Base-by-base conservation (phyloP, 2,113 vertebrate species). In the Atherinomorus stipes region DNA sequence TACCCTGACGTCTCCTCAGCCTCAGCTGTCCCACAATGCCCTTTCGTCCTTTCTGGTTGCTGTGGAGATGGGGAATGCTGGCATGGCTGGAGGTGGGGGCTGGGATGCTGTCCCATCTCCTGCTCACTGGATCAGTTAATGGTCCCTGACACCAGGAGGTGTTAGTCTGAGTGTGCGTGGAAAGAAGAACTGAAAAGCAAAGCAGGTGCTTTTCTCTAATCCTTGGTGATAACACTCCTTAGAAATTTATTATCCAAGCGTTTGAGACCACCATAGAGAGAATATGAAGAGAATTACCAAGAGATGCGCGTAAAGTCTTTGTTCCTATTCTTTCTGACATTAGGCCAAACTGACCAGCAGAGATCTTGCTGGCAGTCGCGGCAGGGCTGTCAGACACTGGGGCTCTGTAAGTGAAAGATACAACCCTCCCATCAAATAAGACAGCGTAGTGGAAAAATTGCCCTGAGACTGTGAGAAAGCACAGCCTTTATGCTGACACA, bases 51-150 rank as follows among this genome's bases (percentile, higher is more conserved):
- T 28, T 19, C 13, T 15, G 51, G 81, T 88, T 89, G 71, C 79
- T 42, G 2, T 81, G 80, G 77, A 75, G 67, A 86, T 37, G 61
- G 81, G 69, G 47, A 61, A 59, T 81, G 81, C 64, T 71, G 79
- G 69, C 45, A 1, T 74, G 71, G 64, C 76, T 23, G 1, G 67
- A 53, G 26, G 69, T 42, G 81, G 83, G 85, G 87, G 85, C 57
- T 76, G 87, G 89, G 85, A 51, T 56, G 70, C 64, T 66, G 38
- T 76, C 74, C 58, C 26, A 11, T 60, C 63, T 71, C 62, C 54
- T 77, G 71, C 40, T 83, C 77, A 67, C 1, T 67, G 59, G 65
- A 62, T 76, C 21, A 25, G 86, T 86, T 74, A 57, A 78, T 38
- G 50, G 64, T 13, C 31, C 40, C 44, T 68, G 68, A 71, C 63